These are phyloP conservation scores for Agrotis clavis DNA, from an alignment of 2,888 invertebrate genomes.

Conservation along the genomic window DNA sequence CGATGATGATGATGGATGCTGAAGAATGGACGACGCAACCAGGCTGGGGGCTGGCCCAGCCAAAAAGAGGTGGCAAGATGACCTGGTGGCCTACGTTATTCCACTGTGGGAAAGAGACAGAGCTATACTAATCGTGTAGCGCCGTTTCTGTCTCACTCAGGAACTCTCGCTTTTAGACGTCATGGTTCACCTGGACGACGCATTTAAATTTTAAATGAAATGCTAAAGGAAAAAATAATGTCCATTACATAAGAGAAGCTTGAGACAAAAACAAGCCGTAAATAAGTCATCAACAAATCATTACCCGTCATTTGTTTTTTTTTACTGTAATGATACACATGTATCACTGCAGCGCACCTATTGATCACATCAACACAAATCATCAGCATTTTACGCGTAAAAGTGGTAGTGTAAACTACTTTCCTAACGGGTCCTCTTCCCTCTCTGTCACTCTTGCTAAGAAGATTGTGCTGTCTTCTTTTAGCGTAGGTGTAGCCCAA, in stretches of 20 bases:
- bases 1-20: too few relatives aligned
- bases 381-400: constrained; percentile 85
- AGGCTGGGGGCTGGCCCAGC: too few relatives aligned
- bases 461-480: constrained; percentile 70
- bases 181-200: too few relatives aligned
- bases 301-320: constrained; percentile 20
- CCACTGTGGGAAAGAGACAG: too few relatives aligned
- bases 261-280: constrained; percentile 3
- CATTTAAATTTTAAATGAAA: too few relatives aligned
- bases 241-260: background rate
- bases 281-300: constrained; percentile 40
- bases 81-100: too few relatives aligned
- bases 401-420: constrained; percentile 85
- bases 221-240: too few relatives aligned
- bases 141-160: too few relatives aligned
- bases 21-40: too few relatives aligned
- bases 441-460: constrained; percentile 71
- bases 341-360: constrained; percentile 36
- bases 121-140: too few relatives aligned
- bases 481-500: constrained; percentile 83
- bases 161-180: too few relatives aligned
- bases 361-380: constrained; percentile 64
- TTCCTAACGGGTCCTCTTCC: constrained; percentile 83
- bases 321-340: constrained; percentile 50
- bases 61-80: too few relatives aligned